Percentiles rank a stretch among this genome's conserved stretches.
These are phyloP conservation scores for Philereme vetulata DNA, from an alignment of 2,888 invertebrate species.

Conservation along the genomic window DNA sequence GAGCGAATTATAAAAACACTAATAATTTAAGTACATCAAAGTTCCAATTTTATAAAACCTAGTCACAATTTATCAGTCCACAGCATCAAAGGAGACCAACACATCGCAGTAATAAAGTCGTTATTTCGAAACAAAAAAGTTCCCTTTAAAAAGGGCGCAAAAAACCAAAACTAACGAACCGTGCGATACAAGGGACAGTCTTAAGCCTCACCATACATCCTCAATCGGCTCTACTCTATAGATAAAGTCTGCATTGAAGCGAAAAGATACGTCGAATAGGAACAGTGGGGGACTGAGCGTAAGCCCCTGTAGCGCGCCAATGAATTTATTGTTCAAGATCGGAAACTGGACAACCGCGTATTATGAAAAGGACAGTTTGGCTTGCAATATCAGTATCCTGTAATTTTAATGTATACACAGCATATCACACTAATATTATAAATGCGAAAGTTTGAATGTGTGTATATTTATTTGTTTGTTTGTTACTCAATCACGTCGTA, in stretches of 20 bases:
- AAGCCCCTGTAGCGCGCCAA: conserved; percentile 31
- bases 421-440: too few species aligned
- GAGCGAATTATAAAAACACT: not conserved
- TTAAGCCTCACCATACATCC: conserved; percentile 50
- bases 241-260: conserved; percentile 60
- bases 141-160: conserved; percentile 14
- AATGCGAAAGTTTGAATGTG: too few species aligned
- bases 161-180: conserved; percentile 47
- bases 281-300: conserved; percentile 25
- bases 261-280: conserved; percentile 63
- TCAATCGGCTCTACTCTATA: conserved; percentile 49
- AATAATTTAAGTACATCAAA: not conserved
- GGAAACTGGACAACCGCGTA: conserved; percentile 19
- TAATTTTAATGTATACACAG: not conserved
- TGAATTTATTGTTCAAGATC: conserved; percentile 29
- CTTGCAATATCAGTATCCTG: conserved; percentile 8
- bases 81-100: conserved; percentile 15
- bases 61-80: not conserved
- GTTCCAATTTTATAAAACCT: not conserved
- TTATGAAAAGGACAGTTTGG: conserved; percentile 21
- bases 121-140: conserved; percentile 9
- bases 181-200: conserved; percentile 43
- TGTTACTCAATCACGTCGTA: too few species aligned
- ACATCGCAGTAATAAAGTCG: conserved; percentile 4
- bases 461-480: too few species aligned